A percentile compares a stretch with the other conserved stretches of the same genome.
Conservation (phyloP, 2,113 vertebrate species). For the Otis tarda region DNA sequence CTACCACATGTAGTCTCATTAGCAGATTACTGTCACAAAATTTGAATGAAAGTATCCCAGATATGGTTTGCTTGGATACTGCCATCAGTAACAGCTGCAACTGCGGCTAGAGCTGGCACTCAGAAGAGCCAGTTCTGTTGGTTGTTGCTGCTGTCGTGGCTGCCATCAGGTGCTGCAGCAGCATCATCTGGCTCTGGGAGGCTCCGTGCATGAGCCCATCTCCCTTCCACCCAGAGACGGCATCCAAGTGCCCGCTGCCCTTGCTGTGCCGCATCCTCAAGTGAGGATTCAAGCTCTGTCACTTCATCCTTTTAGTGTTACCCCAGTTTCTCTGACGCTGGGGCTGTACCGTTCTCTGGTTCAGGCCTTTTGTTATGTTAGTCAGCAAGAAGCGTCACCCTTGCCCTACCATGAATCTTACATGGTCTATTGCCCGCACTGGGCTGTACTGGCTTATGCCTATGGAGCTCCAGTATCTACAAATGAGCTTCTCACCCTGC, state of each 20-base stretch:
- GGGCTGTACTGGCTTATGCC: neutral
- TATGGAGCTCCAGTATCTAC: neutral
- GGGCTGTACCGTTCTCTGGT: neutral
- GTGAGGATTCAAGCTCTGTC: neutral
- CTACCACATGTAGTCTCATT: neutral
- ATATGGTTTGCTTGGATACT: neutral
- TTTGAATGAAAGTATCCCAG: neutral
- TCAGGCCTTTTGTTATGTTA: neutral
- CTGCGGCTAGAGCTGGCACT: neutral
- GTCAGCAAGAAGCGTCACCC: neutral
- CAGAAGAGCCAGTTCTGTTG: rapidly evolving
- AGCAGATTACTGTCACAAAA: neutral
- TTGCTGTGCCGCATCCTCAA: neutral
- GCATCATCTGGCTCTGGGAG: neutral
- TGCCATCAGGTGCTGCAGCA: neutral
- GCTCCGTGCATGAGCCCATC: rapidly evolving
- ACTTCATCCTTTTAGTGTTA: neutral
- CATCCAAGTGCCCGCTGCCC: neutral
- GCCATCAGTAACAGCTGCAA: neutral
- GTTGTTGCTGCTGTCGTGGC: neutral
- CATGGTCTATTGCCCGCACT: neutral
- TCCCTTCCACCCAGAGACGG: neutral
- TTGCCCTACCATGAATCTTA: neutral
- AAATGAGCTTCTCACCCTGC: neutral
- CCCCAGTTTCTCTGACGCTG: neutral